Percentiles rank a stretch among this genome's conserved stretches.
Evolutionary conservation across 2,113 vertebrate genomes (phyloP).

Genomic region (Psittacara wagleri): DNA sequence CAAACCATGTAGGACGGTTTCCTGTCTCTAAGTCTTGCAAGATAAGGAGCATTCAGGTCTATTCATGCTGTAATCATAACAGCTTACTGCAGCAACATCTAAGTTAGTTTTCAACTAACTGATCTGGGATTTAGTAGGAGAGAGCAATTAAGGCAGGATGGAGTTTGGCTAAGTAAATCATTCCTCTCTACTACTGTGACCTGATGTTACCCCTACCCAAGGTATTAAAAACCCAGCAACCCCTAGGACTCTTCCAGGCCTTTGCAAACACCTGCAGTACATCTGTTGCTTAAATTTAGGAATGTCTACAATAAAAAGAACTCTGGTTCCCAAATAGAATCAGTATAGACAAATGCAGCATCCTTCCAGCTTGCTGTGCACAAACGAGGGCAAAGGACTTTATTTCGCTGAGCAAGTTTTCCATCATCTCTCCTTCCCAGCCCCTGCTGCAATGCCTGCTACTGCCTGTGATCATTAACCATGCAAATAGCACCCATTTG

Average conservation of each 20-base stretch:
- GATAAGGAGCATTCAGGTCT: neutral
- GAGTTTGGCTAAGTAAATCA: slow-evolving; percentile 4
- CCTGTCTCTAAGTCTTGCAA: neutral
- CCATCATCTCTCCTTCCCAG: neutral
- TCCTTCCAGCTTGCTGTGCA: neutral
- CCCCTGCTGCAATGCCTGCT: neutral
- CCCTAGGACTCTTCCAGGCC: neutral
- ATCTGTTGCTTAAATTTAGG: neutral
- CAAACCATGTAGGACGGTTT: neutral
- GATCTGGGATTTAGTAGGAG: slow-evolving; percentile 20
- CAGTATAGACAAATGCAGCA: neutral
- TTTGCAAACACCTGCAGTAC: slow-evolving; percentile 5
- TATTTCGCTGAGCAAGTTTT: neutral
- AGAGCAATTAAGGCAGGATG: slow-evolving; percentile 27
- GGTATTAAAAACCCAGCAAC: slow-evolving; percentile 2
- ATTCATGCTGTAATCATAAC: neutral
- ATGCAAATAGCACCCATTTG: slow-evolving; percentile 40
- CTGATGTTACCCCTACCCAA: neutral
- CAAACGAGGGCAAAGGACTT: neutral
- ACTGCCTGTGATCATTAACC: neutral
- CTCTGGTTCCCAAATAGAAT: neutral
- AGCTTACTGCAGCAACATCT: neutral
- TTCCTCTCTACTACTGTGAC: neutral
- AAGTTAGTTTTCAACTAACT: slow-evolving; percentile 23
- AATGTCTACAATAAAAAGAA: neutral